These are phyloP conservation scores for Buphagus erythrorhynchus DNA, from an alignment of 2,797 vertebrate species.

Conservation along the genomic window DNA sequence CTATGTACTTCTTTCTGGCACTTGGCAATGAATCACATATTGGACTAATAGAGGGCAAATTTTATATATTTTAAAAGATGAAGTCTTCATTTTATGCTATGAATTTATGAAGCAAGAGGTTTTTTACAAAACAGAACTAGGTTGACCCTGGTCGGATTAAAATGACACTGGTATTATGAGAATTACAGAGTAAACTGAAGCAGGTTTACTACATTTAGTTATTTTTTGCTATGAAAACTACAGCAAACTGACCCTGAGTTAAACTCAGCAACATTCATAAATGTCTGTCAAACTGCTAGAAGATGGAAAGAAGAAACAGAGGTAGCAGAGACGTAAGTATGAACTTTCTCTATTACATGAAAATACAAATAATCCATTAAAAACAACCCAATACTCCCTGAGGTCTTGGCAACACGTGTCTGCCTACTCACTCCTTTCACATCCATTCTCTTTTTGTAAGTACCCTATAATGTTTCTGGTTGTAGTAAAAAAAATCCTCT, in stretches of 20 bases:
- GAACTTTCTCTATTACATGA: not conserved
- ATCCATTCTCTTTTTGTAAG: not conserved
- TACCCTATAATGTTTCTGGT: not conserved
- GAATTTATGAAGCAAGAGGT: not conserved
- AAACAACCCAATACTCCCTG: not conserved
- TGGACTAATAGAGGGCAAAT: not conserved
- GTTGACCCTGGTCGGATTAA: not conserved
- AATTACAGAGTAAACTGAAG: not conserved
- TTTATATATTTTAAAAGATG: not conserved
- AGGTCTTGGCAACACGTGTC: not conserved
- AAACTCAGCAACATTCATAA: not conserved
- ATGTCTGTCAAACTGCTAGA: not conserved
- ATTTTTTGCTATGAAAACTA: not conserved
- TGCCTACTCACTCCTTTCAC: not conserved
- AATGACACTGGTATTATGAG: not conserved
- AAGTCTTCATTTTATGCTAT: not conserved
- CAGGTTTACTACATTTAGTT: not conserved
- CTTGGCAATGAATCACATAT: not conserved
- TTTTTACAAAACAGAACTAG: constrained; percentile 5
- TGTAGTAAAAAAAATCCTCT: not conserved
- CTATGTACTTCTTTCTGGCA: not conserved
- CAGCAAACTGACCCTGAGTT: not conserved
- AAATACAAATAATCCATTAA: not conserved
- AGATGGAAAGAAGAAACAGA: not conserved
- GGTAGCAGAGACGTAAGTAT: not conserved